phyloP scores from a whole-genome alignment of 2,113 vertebrate genomes.

The Patagioenas fasciata region DNA sequence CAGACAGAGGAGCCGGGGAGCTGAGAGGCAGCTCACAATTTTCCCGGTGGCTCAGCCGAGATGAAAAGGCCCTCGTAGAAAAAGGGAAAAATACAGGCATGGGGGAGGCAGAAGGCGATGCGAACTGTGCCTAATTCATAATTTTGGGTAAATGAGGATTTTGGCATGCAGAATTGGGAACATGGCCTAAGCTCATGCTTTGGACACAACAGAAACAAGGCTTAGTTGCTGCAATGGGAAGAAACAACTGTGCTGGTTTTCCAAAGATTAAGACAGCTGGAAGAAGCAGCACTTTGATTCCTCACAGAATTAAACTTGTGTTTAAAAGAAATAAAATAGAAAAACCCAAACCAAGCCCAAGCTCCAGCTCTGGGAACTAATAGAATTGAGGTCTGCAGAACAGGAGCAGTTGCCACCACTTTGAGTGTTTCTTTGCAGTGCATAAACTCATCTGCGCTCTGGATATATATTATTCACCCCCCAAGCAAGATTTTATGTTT shows the following conservation, averaged over 20 bases:
- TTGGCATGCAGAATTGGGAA: background rate
- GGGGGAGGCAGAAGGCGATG: background rate
- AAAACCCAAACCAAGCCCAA: background rate
- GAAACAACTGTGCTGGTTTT: background rate
- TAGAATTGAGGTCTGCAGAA: background rate
- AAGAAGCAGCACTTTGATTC: background rate
- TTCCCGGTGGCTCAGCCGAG: background rate
- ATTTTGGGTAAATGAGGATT: background rate
- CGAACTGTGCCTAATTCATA: fast-evolving
- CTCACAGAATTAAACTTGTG: background rate
- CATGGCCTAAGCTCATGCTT: fast-evolving
- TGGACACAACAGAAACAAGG: background rate
- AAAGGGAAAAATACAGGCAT: background rate
- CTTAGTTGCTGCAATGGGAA: background rate
- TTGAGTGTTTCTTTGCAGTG: background rate
- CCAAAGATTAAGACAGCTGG: background rate
- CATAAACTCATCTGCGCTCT: background rate
- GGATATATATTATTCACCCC: fast-evolving
- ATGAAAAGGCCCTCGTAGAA: background rate
- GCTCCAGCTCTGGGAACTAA: background rate
- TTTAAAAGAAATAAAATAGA: background rate
- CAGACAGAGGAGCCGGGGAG: background rate
- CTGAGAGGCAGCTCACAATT: background rate
- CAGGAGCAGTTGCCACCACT: background rate
- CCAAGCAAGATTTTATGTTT: background rate